A percentile compares a stretch with the other conserved stretches of the same genome.
phyloP scores from a whole-genome alignment of 2,797 vertebrate genomes.

The Lepilemur septentrionalis region DNA sequence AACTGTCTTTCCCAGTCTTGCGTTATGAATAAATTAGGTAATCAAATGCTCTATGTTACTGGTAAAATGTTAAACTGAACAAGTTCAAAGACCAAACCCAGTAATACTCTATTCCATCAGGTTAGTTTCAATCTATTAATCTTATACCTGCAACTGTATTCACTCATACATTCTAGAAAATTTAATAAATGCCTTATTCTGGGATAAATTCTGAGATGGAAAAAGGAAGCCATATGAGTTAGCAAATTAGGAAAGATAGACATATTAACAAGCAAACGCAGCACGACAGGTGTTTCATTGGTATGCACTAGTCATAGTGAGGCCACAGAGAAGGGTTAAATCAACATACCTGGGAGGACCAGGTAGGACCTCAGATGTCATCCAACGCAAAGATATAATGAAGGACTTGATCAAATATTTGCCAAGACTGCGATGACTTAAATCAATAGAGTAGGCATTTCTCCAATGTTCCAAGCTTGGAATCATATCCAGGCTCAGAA shows the following conservation, averaged over 20 bases:
- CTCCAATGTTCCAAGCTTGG: not conserved
- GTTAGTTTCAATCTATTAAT: not conserved
- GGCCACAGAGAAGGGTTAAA: not conserved
- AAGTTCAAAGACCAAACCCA: not conserved
- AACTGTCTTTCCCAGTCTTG: not conserved
- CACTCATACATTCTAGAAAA: not conserved
- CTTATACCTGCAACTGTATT: not conserved
- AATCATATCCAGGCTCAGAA: not conserved
- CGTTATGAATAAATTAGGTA: not conserved
- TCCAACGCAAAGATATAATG: not conserved
- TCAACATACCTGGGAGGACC: not conserved
- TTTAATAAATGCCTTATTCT: not conserved
- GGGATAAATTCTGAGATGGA: not conserved
- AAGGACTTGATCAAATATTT: not conserved
- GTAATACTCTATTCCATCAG: not conserved
- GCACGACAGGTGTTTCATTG: not conserved
- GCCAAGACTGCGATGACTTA: not conserved
- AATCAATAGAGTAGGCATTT: not conserved
- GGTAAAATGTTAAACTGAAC: not conserved
- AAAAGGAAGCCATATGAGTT: not conserved
- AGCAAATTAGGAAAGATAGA: not conserved
- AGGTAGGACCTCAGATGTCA: not conserved
- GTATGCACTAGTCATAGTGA: not conserved
- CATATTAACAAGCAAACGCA: not conserved
- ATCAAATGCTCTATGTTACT: not conserved